Evolutionary conservation across 2,888 invertebrate species (phyloP), one percentile per base, ranked within the genome.

Genomic region (Morpho deidamia): DNA sequence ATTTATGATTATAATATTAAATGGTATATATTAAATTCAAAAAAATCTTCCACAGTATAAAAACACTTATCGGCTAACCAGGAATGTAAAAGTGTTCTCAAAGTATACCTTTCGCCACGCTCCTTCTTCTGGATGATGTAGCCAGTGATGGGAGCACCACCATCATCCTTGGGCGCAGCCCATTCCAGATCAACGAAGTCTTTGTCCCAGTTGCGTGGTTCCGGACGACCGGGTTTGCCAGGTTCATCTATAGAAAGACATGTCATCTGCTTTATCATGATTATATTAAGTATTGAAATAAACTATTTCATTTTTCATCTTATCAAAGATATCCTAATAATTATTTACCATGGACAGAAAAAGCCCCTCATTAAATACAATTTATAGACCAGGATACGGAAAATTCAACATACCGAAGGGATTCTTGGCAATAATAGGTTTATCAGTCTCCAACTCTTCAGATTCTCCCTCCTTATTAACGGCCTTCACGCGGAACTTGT

Each of bases 401-500:
- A 52, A 10, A 37, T 3, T 7, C 32, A 35, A 77, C 91, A 89
- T 78, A 95, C 95, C 98, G 84, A 96, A 99, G 61, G 99, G 99
- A 95, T 99, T 99, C 87, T 99, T 99, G 54, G 99, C 99, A 68
- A 98, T 93, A 62, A 98, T 98, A 8, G 97, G 93, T 71, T 96
- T 95, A 61, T 97, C 97, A 0, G 98, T 95, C 81, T 97, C 97
- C 53, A 99, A 90, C 56, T 98, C 98, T 78, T 99, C 99, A 0
- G 99, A 98, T 81, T 98, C 98, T 11, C 99, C 99, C 82, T 99
- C 98, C 77, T 97, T 97, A 83, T 99, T 99, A 50, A 99, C 98
- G 12, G 99, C 99, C 71, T 96, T 95, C 0, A 99, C 99, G 45
- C 99, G 93, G 93, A 99, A 99, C 90, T 99, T 97, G 87, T 99